Evolutionary conservation across 2,888 invertebrate genomes (phyloP), one percentile per base, ranked within the genome.

Genomic region (Formica aserva): DNA sequence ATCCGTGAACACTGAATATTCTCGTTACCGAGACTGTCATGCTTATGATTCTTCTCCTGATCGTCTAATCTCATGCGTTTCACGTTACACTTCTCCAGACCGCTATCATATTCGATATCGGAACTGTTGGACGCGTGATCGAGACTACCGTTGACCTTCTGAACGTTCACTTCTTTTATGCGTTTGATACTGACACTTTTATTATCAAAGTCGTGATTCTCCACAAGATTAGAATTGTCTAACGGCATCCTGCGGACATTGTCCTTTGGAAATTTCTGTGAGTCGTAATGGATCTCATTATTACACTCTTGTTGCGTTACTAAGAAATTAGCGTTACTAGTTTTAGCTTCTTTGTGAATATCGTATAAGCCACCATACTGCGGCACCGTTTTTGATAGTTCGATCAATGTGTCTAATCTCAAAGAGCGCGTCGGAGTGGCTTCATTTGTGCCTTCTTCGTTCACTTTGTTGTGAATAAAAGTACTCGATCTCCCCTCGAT

Each of bases 281-380:
- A 96, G 91, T 96, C 96, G 78, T 95, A 95, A 85, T 95, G 94
- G 41, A 96, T 95, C 75, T 95, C 94, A 75, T 95, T 96, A 85
- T 95, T 95, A 72, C 95, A 93, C 66, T 94, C 94, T 78, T 93
- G 92, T 57, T 93, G 93, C 0, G 93, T 94, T 2, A 94, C 95
- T 26, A 95, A 92, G 52, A 96, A 96, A 92, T 96, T 96, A 0
- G 96, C 95, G 89, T 96, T 96, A 60, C 96, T 95, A 1, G 96
- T 96, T 92, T 96, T 96, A 0, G 96, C 95, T 85, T 96, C 96
- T 92, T 96, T 96, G 55, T 95, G 93, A 85, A 96, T 95, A 84
- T 96, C 96, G 85, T 95, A 95, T 45, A 96, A 91, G 32, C 92
- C 93, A 8, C 92, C 90, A 85, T 93, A 91, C 63, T 92, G 91